phyloP scores from a whole-genome alignment of 2,113 vertebrate genomes.

The Oncorhynchus kisutch region DNA sequence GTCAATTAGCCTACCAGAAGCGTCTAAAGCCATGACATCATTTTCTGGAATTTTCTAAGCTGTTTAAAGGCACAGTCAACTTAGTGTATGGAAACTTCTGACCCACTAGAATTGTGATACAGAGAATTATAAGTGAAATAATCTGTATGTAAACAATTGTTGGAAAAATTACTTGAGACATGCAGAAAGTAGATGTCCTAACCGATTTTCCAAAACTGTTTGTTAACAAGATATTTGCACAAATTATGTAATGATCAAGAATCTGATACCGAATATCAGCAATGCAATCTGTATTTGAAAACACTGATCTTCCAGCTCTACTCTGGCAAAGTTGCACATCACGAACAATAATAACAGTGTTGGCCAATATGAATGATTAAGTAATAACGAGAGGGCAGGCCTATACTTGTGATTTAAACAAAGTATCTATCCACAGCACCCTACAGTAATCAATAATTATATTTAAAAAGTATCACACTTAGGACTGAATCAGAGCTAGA shows the following conservation, averaged over 20 bases:
- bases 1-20: no score
- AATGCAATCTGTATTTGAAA: conserved; percentile 74
- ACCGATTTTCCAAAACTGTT: no score
- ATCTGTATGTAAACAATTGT: no score
- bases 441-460: not conserved
- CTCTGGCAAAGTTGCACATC: conserved; percentile 46
- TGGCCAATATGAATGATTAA: conserved; percentile 39
- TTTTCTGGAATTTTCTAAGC: no score
- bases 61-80: no score
- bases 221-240: not conserved
- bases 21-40: no score
- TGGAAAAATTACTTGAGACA: no score
- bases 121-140: no score
- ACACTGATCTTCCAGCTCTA: conserved; percentile 65
- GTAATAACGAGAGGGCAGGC: conserved; percentile 19
- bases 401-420: not conserved
- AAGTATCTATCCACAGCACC: not conserved
- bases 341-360: conserved; percentile 56
- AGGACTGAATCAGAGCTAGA: no score
- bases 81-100: no score
- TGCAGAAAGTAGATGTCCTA: no score
- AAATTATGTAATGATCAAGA: conserved; percentile 57
- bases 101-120: no score
- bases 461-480: not conserved
- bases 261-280: conserved; percentile 64